These are phyloP conservation scores for Orthosia gothica DNA, from an alignment of 2,888 invertebrate species.

Conservation along the genomic window DNA sequence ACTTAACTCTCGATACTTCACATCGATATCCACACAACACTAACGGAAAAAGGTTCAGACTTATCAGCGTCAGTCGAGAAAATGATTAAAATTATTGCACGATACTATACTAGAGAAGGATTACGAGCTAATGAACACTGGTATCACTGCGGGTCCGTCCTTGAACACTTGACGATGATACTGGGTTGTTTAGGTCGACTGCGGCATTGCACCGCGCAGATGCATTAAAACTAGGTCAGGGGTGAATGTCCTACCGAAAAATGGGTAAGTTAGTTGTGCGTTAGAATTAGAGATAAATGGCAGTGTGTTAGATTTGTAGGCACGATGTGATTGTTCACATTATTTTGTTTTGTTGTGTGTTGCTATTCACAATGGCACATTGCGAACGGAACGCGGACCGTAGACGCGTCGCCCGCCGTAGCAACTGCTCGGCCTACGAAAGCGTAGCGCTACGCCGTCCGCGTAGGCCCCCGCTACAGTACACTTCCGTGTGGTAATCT, in stretches of 20 bases:
- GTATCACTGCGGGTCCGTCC: slow-evolving; percentile 79
- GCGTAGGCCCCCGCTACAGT: slow-evolving; percentile 72
- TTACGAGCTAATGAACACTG: slow-evolving; percentile 87
- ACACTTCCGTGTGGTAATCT: slow-evolving; percentile 83
- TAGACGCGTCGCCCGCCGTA: slow-evolving; percentile 82
- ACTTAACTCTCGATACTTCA: slow-evolving; percentile 68
- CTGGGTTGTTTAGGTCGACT: slow-evolving; percentile 72
- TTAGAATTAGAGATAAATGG: slow-evolving; percentile 69
- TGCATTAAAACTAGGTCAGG: slow-evolving; percentile 87
- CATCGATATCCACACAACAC: slow-evolving; percentile 64
- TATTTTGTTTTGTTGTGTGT: slow-evolving; percentile 76
- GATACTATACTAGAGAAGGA: slow-evolving; percentile 70
- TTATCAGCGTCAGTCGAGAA: slow-evolving; percentile 81
- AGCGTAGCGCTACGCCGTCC: slow-evolving; percentile 86
- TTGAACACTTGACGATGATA: slow-evolving; percentile 75
- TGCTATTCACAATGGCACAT: slow-evolving; percentile 81
- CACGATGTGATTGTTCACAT: slow-evolving; percentile 71
- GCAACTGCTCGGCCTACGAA: slow-evolving; percentile 89
- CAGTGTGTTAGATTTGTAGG: slow-evolving; percentile 70
- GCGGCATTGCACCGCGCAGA: slow-evolving; percentile 84
- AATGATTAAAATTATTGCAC: slow-evolving; percentile 76
- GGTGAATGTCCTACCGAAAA: slow-evolving; percentile 82
- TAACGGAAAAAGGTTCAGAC: slow-evolving; percentile 77
- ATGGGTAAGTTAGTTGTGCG: slow-evolving; percentile 72
- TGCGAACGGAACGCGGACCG: slow-evolving; percentile 58